Conservation (phyloP, 2,113 vertebrate genomes). For the Calcarius ornatus region DNA sequence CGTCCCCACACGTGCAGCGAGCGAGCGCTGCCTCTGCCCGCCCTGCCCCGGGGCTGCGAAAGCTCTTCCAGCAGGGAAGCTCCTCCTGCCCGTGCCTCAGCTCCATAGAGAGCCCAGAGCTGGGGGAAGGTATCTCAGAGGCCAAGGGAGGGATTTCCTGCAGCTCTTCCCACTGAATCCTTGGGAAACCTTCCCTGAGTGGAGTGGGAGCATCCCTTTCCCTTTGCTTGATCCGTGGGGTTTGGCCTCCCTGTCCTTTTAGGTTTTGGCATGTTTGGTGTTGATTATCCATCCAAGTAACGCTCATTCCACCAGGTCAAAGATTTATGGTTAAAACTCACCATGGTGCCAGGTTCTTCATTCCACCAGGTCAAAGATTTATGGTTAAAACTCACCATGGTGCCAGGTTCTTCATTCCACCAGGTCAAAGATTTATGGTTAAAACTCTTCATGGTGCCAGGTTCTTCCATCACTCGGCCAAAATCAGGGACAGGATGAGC, state of each 20-base stretch:
- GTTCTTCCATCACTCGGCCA: no score
- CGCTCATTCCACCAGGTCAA: not conserved
- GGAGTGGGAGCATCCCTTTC: not conserved
- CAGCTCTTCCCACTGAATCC: fast-evolving
- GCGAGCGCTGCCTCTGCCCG: not conserved
- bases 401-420: not conserved
- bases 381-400: no score
- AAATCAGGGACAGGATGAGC: no score
- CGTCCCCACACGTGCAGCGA: no score
- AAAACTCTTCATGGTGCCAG: no score
- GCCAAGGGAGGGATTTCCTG: not conserved
- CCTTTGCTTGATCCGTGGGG: not conserved
- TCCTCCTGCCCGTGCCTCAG: not conserved
- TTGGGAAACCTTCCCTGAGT: fast-evolving
- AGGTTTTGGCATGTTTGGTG: not conserved
- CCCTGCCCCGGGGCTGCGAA: not conserved
- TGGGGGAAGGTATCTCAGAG: not conserved
- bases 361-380: no score
- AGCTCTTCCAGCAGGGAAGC: not conserved
- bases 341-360: fast-evolving
- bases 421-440: not conserved
- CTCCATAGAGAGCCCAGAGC: not conserved
- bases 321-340: not conserved
- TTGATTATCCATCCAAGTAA: fast-evolving
- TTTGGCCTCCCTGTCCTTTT: not conserved